Conservation (phyloP, 2,113 vertebrate genomes). For the Pogonocichla stellata region DNA sequence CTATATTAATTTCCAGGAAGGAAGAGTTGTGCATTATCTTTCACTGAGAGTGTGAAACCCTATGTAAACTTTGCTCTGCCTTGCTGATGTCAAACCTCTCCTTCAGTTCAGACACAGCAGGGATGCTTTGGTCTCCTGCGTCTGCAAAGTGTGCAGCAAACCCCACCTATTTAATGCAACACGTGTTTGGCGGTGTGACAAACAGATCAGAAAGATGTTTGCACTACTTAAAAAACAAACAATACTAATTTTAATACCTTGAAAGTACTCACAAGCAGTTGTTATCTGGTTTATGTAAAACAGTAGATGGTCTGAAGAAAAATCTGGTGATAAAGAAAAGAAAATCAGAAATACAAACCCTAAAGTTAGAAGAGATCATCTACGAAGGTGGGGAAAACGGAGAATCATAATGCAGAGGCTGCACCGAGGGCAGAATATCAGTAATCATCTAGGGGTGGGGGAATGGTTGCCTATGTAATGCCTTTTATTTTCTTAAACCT, state of each 20-base stretch:
- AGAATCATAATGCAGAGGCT: not conserved
- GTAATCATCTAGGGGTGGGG: rapidly evolving
- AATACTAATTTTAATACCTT: not conserved
- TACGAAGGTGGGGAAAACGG: not conserved
- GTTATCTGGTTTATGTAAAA: not conserved
- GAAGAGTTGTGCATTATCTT: not conserved
- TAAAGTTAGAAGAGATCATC: no score
- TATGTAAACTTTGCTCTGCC: not conserved
- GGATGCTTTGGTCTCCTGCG: not conserved
- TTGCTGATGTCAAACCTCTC: not conserved
- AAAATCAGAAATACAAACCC: not conserved
- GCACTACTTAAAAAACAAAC: not conserved
- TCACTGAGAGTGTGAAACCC: not conserved
- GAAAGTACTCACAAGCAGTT: not conserved
- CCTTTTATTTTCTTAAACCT: not conserved
- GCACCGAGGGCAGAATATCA: not conserved
- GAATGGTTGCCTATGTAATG: rapidly evolving
- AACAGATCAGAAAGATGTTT: not conserved
- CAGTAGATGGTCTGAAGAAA: not conserved
- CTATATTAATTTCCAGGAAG: not conserved
- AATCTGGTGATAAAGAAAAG: not conserved
- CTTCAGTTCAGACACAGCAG: not conserved
- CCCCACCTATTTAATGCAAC: not conserved
- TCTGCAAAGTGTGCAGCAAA: not conserved
- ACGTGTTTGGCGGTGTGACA: not conserved